phyloP scores from a whole-genome alignment of 2,888 invertebrate genomes.

The Allygus modestus region DNA sequence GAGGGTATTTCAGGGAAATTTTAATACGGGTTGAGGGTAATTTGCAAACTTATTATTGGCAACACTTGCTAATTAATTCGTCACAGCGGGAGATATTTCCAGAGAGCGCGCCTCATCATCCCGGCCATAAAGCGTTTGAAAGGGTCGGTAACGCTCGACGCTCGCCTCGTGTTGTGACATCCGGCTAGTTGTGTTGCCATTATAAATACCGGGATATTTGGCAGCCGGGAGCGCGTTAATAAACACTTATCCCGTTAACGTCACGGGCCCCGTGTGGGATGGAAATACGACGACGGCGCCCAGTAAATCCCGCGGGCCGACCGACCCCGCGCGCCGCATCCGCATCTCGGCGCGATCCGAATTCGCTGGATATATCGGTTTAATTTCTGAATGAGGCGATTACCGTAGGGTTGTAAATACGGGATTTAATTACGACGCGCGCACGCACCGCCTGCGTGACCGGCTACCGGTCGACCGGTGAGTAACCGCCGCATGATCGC shows the following conservation, averaged over 20 bases:
- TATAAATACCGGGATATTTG: conserved; percentile 33
- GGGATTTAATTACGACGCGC: background rate
- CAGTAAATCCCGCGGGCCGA: background rate
- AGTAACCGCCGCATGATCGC: conserved; percentile 11
- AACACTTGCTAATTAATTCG: too few relatives aligned
- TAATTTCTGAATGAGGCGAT: conserved; percentile 36
- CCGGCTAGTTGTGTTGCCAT: conserved; percentile 9
- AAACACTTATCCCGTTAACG: conserved; percentile 37
- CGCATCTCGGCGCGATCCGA: conserved; percentile 8
- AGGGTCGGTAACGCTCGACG: background rate
- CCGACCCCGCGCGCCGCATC: background rate
- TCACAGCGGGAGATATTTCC: too few relatives aligned
- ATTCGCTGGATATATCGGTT: conserved; percentile 10
- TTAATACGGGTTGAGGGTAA: too few relatives aligned
- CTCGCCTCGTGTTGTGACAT: too few relatives aligned
- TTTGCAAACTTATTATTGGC: too few relatives aligned
- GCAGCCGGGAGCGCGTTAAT: conserved; percentile 34
- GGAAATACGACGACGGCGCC: background rate
- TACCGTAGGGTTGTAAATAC: background rate
- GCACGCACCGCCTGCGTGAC: conserved; percentile 18
- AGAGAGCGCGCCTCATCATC: too few relatives aligned
- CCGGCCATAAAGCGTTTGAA: too few relatives aligned
- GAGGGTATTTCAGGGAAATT: too few relatives aligned
- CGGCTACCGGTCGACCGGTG: background rate
- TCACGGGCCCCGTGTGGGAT: too few relatives aligned